Conservation (phyloP, 2,797 vertebrate species). For the Lagodon rhomboides region DNA sequence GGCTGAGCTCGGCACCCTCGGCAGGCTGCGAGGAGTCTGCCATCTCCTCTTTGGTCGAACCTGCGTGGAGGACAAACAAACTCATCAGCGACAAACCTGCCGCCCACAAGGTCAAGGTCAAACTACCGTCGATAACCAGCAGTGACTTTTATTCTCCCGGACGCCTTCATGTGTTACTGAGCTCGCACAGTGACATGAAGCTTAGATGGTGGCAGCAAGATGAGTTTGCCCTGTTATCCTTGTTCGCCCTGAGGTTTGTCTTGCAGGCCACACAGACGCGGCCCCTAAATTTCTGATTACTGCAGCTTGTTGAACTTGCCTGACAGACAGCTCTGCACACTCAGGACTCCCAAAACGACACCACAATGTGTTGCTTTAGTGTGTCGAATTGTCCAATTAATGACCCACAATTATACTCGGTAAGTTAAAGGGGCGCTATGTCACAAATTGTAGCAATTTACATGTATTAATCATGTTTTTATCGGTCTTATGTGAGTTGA, state of each 20-base stretch:
- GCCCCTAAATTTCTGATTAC: not conserved
- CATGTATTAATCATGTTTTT: no score
- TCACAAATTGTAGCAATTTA: no score
- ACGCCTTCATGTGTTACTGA: not conserved
- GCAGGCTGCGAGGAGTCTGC: slow-evolving; percentile 76
- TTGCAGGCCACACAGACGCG: not conserved
- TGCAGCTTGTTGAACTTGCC: slow-evolving; percentile 1
- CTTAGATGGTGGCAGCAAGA: not conserved
- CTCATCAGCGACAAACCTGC: not conserved
- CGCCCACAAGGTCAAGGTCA: not conserved
- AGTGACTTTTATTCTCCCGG: no score
- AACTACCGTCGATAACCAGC: not conserved
- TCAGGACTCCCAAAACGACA: not conserved
- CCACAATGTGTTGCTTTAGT: not conserved
- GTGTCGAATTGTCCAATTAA: no score
- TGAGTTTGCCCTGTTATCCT: not conserved
- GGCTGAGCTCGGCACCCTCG: slow-evolving; percentile 79
- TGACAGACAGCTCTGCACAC: not conserved
- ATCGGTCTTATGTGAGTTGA: no score
- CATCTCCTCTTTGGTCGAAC: slow-evolving; percentile 85
- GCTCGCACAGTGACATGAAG: not conserved
- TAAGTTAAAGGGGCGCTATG: no score
- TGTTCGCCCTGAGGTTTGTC: not conserved
- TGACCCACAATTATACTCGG: no score
- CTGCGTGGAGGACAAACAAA: slow-evolving; percentile 55